A percentile compares a stretch with the other conserved stretches of the same genome.
phyloP scores from a whole-genome alignment of 2,113 vertebrate species.

The Leucoraja erinaceus region DNA sequence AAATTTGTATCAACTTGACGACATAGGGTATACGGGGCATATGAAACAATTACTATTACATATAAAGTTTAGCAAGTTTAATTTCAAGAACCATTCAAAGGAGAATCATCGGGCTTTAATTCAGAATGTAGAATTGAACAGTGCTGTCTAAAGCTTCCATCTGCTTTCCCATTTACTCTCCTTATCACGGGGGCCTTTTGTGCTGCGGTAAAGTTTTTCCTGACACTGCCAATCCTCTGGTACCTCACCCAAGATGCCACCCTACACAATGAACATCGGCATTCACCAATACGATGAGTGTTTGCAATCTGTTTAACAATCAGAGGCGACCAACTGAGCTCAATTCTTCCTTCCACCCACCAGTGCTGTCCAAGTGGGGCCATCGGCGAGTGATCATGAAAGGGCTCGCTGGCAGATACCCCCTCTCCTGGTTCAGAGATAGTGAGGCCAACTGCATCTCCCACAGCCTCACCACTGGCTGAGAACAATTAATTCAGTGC shows the following conservation, averaged over 20 bases:
- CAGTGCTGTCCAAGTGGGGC: conserved; percentile 8
- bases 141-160: neutral
- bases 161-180: neutral
- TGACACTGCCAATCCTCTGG: neutral
- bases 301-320: neutral
- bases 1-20: too few relatives aligned
- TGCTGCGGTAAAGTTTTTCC: neutral
- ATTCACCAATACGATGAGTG: conserved; percentile 21
- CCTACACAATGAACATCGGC: neutral
- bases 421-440: neutral
- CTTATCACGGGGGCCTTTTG: neutral
- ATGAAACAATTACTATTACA: neutral
- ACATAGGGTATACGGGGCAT: too few relatives aligned
- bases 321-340: conserved; percentile 6
- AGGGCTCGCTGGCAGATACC: neutral
- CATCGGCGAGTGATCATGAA: conserved; percentile 12
- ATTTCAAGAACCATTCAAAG: neutral
- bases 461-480: neutral
- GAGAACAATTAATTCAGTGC: conserved; percentile 1
- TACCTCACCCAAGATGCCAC: conserved; percentile 14
- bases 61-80: neutral
- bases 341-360: neutral
- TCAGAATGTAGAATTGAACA: neutral
- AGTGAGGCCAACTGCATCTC: conserved; percentile 10
- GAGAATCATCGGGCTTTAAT: neutral